These are phyloP conservation scores for Lasiurus cinereus DNA, from an alignment of 2,113 vertebrate genomes.

Conservation along the genomic window DNA sequence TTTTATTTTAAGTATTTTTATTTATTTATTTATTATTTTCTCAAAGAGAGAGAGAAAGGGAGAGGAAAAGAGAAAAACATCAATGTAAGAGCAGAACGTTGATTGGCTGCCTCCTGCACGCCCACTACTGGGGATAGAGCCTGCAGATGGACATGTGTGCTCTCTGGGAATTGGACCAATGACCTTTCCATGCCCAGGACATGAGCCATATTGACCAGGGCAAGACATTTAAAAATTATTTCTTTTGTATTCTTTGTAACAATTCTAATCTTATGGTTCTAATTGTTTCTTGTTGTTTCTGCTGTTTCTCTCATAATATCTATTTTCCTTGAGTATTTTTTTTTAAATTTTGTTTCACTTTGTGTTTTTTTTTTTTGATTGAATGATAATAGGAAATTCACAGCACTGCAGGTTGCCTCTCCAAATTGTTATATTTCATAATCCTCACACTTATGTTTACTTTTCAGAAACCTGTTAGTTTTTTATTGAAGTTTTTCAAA, in stretches of 20 bases:
- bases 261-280: background rate
- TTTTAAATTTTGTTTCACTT: background rate
- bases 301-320: background rate
- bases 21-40: too few relatives aligned
- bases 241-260: background rate
- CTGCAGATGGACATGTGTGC: too few relatives aligned
- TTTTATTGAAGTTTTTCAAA: background rate
- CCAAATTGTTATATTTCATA: background rate
- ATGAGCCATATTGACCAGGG: too few relatives aligned
- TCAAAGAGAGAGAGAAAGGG: too few relatives aligned
- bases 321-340: background rate
- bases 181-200: too few relatives aligned
- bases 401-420: background rate
- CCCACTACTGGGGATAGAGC: too few relatives aligned
- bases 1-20: too few relatives aligned
- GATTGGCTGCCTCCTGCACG: too few relatives aligned
- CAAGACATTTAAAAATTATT: background rate
- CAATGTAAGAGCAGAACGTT: too few relatives aligned
- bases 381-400: background rate
- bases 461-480: slow-evolving; percentile 8
- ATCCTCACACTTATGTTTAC: background rate
- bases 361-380: background rate
- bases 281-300: background rate
- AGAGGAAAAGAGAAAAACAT: too few relatives aligned
- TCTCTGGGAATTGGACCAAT: too few relatives aligned